Evolutionary conservation across 2,888 invertebrate species (phyloP), one percentile per base, ranked within the genome.

Genomic region (Tachina grossa): DNA sequence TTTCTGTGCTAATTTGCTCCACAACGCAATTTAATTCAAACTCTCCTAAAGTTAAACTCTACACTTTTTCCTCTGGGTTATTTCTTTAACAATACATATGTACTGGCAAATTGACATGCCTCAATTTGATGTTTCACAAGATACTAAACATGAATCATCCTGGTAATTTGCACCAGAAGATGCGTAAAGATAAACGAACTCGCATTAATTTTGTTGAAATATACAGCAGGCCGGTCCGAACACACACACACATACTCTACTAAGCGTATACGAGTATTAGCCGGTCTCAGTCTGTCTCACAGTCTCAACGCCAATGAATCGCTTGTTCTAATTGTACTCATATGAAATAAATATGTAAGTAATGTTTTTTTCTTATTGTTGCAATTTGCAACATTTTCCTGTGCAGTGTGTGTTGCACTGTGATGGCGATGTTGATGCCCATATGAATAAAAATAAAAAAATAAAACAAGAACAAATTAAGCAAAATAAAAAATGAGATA

Each of bases 321-420:
- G 68, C 49, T 61, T 74, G 69, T 82, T 85, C 82, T 85, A 85
- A 85, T 85, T 85, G 82, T 79, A 78, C 45, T 31, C 31, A 31
- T 31, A 31, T 31, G 78, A 85, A 78, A 78, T 77, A 81, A 74
- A 84, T 80, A 77, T 80, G 63, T 19, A 77, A 84, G 63, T 19
- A 81, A 59, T 51, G 11, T 69, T 69, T 69, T 51, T 59, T 22
- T 77, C 55, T 43, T 53, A 59, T 63, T 71, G 45, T 68, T 78
- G 41, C 66, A 77, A 77, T 59, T 69, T 78, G 61, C 61, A 78
- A 78, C 51, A 79, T 59, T 61, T 55, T 45, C 65, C 45, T 57
- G 39, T 19, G 14, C 16, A 43, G n/a, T 69, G 41, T 68, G 41
- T 68, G 49, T 59, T 66, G 68, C 39, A 69, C 43, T 53, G n/a